Percentiles rank a stretch among this genome's conserved stretches.
phyloP scores from a whole-genome alignment of 1,140 invertebrate genomes.

The Sycobia sp. region DNA sequence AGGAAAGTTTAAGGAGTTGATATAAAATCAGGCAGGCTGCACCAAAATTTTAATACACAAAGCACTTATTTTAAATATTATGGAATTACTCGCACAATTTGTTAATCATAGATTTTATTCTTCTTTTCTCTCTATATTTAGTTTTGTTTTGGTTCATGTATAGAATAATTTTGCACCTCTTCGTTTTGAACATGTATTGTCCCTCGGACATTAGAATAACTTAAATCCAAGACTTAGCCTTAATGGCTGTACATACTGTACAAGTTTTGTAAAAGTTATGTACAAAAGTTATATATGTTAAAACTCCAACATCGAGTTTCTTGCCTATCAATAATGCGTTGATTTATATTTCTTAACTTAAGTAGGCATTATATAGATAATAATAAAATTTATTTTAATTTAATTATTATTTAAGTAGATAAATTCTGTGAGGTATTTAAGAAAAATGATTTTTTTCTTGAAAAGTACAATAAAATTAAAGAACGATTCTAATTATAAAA shows the following conservation, averaged over 20 bases:
- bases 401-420: slow-evolving; percentile 13
- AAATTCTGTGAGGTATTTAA: slow-evolving; percentile 8
- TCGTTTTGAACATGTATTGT: slow-evolving; percentile 57
- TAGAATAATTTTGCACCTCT: slow-evolving; percentile 45
- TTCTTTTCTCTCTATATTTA: slow-evolving; percentile 21
- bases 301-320: slow-evolving; percentile 22
- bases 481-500: too few relatives aligned
- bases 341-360: slow-evolving; percentile 19
- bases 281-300: slow-evolving; percentile 10
- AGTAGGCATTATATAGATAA: slow-evolving; percentile 11
- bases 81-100: background rate
- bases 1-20: background rate
- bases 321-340: slow-evolving; percentile 16
- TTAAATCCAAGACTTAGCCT: slow-evolving; percentile 30
- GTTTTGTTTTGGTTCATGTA: slow-evolving; percentile 47
- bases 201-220: slow-evolving; percentile 44
- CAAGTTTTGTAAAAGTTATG: too few relatives aligned
- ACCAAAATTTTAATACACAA: slow-evolving; percentile 3
- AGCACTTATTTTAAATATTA: slow-evolving; percentile 1
- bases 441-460: background rate
- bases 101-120: slow-evolving; percentile 11
- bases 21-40: slow-evolving; percentile 10
- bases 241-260: slow-evolving; percentile 31
- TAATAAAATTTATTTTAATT: slow-evolving; percentile 24
- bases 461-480: slow-evolving; percentile 19